A percentile compares a stretch with the other conserved stretches of the same genome.
phyloP scores from a whole-genome alignment of 2,113 vertebrate genomes.

The Irena cyanogastra region DNA sequence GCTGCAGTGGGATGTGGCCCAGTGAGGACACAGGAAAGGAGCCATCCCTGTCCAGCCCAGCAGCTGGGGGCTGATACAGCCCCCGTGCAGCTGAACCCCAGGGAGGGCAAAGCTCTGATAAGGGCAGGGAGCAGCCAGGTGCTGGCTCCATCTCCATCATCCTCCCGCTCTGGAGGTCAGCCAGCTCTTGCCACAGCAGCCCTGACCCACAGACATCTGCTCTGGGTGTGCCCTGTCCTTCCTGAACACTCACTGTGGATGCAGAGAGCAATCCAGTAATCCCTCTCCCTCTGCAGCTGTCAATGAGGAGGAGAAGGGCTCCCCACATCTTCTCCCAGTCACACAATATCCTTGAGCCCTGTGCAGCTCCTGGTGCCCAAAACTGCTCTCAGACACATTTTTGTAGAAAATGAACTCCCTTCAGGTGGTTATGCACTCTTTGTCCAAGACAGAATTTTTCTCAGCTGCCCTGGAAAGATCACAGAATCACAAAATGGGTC shows the following conservation, averaged over 20 bases:
- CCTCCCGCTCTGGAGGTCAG: fast-evolving
- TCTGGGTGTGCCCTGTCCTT: background rate
- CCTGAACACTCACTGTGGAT: background rate
- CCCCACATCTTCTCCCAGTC: background rate
- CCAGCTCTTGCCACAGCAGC: background rate
- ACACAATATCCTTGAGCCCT: background rate
- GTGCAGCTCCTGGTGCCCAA: background rate
- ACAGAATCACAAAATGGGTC: background rate
- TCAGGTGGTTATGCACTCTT: background rate
- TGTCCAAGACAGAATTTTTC: background rate
- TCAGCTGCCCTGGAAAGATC: background rate
- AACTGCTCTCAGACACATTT: background rate
- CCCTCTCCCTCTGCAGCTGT: background rate
- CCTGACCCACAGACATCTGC: fast-evolving
- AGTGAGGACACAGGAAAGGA: background rate
- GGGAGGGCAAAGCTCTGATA: background rate
- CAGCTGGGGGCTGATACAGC: background rate
- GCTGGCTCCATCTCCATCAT: background rate
- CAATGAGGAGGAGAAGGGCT: background rate
- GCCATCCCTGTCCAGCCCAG: background rate
- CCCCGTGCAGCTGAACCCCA: fast-evolving
- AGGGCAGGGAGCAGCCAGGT: background rate
- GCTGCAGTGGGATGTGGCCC: background rate
- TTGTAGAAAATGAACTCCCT: background rate
- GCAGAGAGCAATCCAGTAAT: background rate